Evolutionary conservation across 2,888 invertebrate genomes (phyloP).

Genomic region (Terebella lapidaria): DNA sequence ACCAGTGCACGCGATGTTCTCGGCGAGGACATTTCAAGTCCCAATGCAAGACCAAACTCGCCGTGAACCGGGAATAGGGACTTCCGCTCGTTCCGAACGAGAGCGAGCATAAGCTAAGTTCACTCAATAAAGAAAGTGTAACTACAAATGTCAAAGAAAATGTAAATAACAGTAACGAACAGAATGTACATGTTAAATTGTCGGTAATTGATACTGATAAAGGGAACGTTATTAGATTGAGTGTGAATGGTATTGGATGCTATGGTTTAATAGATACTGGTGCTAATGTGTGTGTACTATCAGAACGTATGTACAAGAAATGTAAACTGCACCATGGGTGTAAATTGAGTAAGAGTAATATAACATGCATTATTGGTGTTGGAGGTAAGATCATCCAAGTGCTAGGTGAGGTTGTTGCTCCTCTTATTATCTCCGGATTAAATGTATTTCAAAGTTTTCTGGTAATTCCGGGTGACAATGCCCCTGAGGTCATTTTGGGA

Average conservation of each 20-base stretch:
- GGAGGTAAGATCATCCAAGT: neutral
- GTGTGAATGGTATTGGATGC: neutral
- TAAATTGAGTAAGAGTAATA: neutral
- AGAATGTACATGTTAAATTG: too few species aligned
- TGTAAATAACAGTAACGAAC: too few species aligned
- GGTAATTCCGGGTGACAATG: neutral
- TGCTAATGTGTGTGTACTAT: neutral
- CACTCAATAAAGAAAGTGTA: too few species aligned
- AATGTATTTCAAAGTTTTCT: neutral
- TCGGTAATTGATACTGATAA: neutral
- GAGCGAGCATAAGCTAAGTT: too few species aligned
- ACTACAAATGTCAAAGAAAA: too few species aligned
- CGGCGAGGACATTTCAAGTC: neutral
- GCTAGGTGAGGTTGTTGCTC: neutral
- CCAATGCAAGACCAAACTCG: neutral
- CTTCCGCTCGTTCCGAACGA: too few species aligned
- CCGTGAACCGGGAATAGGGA: too few species aligned
- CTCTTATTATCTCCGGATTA: neutral
- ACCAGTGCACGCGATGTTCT: neutral
- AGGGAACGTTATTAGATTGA: neutral
- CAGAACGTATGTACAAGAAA: neutral
- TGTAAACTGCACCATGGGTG: neutral
- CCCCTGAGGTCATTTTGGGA: neutral
- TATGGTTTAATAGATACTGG: neutral
- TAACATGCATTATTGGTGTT: neutral